Conservation (phyloP, 1,140 invertebrate species). For the Zaprionus nigranus region DNA sequence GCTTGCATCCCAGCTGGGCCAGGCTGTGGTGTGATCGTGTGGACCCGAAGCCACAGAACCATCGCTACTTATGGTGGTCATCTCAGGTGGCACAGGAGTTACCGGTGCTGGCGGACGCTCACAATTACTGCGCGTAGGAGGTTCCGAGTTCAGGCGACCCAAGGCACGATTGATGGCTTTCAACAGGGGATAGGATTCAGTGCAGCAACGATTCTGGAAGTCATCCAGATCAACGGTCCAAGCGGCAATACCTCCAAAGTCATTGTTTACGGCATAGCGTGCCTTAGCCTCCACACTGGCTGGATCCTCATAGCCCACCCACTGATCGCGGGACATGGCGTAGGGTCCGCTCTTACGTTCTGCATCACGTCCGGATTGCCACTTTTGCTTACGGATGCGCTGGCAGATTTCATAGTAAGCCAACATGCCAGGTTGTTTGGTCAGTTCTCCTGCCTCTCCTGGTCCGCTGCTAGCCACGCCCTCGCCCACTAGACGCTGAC, state of each 20-base stretch:
- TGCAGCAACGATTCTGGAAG: slow-evolving; percentile 92
- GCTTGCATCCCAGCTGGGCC: slow-evolving; percentile 85
- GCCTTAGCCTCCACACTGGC: slow-evolving; percentile 88
- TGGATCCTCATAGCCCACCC: slow-evolving; percentile 95
- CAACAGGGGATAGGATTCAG: slow-evolving; percentile 90
- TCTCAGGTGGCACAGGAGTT: slow-evolving; percentile 89
- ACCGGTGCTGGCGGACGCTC: slow-evolving; percentile 88
- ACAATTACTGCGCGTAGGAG: slow-evolving; percentile 86
- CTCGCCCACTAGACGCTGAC: slow-evolving; percentile 85
- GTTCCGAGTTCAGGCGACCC: slow-evolving; percentile 87
- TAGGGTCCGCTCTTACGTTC: slow-evolving; percentile 89
- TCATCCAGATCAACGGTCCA: slow-evolving; percentile 98
- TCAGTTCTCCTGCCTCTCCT: slow-evolving; percentile 92
- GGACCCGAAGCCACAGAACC: slow-evolving; percentile 58
- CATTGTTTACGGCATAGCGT: slow-evolving; percentile 89
- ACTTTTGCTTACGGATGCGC: slow-evolving; percentile 87
- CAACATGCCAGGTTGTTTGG: slow-evolving; percentile 95
- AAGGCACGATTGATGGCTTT: slow-evolving; percentile 90
- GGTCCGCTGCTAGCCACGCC: slow-evolving; percentile 87
- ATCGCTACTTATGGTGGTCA: slow-evolving; percentile 87
- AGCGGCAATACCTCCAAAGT: slow-evolving; percentile 92
- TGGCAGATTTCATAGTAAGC: slow-evolving; percentile 95
- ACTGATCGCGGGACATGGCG: slow-evolving; percentile 91
- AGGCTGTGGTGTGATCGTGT: slow-evolving; percentile 84
- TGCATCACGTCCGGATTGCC: slow-evolving; percentile 86